phyloP scores from a whole-genome alignment of 2,797 vertebrate species.

The Hozukius guyotensis region DNA sequence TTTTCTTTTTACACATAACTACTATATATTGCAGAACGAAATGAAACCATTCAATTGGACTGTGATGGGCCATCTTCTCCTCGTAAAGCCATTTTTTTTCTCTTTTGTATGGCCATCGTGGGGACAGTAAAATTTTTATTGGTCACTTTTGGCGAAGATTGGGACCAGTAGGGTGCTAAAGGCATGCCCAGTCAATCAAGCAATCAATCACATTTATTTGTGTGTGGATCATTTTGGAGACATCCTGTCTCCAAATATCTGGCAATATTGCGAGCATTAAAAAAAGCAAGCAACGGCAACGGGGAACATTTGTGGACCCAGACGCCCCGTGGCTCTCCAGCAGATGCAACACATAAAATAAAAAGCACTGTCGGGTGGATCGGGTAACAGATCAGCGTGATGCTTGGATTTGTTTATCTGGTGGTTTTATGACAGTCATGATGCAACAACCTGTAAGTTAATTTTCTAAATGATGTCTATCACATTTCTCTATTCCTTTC shows the following conservation, averaged over 20 bases:
- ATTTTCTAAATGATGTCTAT: background rate
- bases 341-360: slow-evolving; percentile 33
- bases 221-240: slow-evolving; percentile 43
- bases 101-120: slow-evolving; percentile 20
- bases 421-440: slow-evolving; percentile 7
- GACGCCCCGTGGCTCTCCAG: slow-evolving; percentile 3
- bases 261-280: slow-evolving; percentile 22
- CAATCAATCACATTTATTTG: slow-evolving; percentile 66
- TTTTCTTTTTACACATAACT: slow-evolving; percentile 14
- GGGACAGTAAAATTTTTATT: slow-evolving; percentile 71
- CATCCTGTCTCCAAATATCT: slow-evolving; percentile 12
- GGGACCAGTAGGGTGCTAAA: slow-evolving; percentile 54
- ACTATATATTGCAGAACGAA: slow-evolving; percentile 27
- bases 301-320: slow-evolving; percentile 14
- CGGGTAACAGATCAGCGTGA: background rate
- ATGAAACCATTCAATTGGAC: slow-evolving; percentile 45
- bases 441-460: background rate
- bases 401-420: slow-evolving; percentile 8
- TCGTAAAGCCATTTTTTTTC: slow-evolving; percentile 45
- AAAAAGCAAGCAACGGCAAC: slow-evolving; percentile 5
- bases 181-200: slow-evolving; percentile 47
- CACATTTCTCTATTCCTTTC: background rate
- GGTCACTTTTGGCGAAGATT: slow-evolving; percentile 53
- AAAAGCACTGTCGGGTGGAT: background rate
- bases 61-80: slow-evolving; percentile 59